Base-by-base conservation (phyloP, 2,797 vertebrate species). In the Erethizon dorsatum region DNA sequence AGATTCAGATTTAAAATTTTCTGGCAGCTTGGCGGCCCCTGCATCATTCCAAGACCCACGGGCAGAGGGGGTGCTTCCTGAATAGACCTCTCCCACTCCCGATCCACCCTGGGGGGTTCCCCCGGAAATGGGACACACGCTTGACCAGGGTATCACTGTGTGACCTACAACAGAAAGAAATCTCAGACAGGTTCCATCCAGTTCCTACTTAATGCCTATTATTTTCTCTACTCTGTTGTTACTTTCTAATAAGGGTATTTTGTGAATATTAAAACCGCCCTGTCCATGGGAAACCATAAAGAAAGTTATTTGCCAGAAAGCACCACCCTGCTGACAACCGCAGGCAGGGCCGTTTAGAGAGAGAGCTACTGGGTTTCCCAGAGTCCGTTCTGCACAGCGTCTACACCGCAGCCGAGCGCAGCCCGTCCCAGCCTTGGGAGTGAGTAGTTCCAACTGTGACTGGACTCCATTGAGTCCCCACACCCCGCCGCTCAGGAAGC, bases 401-500 rank as follows among this genome's bases (percentile, higher is more conserved):
- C 63, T 4, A 2, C 84, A 52, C 1, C 31, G 87, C 77, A 5
- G 13, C 41, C 33, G 22, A 10, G 22, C 13, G 37, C 65, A 8
- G 5, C 47, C 31, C 59, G 2, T 41, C 37, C 37, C 37, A n/a
- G 91, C 71, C 85, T 50, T 71, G 77, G 89, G 90, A 94, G 69
- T 61, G 13, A 88, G 94, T n/a, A 84, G 52, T n/a, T 91, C 84
- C 80, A 20, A 9, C 54, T 61, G 33, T 79, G 79, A 78, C 96
- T 88, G 88, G 82, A 28, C 73, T 71, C 90, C 10, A 26, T 56
- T 73, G 95, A 96, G 88, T 37, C 50, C 3, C 57, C 73, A 67
- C 88, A 82, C 94, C 84, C 93, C 4, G 59, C 96, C 73, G 85
- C 84, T 79, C 96, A 96, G 97, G 95, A 97, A 97, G 65, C 86